A percentile compares a stretch with the other conserved stretches of the same genome.
phyloP scores from a whole-genome alignment of 1,140 invertebrate genomes.

The Grapholita molesta region DNA sequence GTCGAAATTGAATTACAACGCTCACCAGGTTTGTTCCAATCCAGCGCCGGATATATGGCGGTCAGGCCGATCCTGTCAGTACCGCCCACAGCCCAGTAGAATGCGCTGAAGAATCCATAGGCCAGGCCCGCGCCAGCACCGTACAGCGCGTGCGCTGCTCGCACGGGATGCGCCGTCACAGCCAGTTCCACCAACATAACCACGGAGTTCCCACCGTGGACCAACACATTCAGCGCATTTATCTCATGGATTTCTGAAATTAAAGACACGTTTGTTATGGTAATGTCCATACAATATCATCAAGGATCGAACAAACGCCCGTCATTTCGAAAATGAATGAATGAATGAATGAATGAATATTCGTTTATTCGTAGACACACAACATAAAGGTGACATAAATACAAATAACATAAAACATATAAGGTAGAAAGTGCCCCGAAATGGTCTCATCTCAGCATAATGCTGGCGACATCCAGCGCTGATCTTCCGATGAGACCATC shows the following conservation, averaged over 20 bases:
- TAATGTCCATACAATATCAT: not conserved
- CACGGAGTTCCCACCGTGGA: conserved; percentile 86
- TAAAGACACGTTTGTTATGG: conserved; percentile 18
- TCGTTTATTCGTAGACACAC: too few relatives aligned
- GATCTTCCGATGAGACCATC: too few relatives aligned
- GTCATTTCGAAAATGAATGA: too few relatives aligned
- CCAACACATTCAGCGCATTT: conserved; percentile 83
- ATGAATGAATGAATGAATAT: too few relatives aligned
- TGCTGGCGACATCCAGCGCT: too few relatives aligned
- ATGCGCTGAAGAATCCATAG: conserved; percentile 65
- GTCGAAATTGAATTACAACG: too few relatives aligned
- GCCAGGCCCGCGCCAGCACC: conserved; percentile 76
- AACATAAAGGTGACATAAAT: too few relatives aligned
- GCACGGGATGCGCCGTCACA: conserved; percentile 83
- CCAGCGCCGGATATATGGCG: conserved; percentile 60
- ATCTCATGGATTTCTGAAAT: conserved; percentile 75
- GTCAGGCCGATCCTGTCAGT: conserved; percentile 55
- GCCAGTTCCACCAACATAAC: conserved; percentile 87
- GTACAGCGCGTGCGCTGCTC: conserved; percentile 81
- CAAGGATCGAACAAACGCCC: too few relatives aligned
- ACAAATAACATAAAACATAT: too few relatives aligned
- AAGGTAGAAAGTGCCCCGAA: too few relatives aligned
- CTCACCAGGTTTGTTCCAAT: conserved; percentile 70
- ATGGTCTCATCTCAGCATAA: too few relatives aligned
- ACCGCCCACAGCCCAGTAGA: conserved; percentile 67